Evolutionary conservation across 1,140 invertebrate species (phyloP), one percentile per base, ranked within the genome.

Genomic region (Drosophila nebulosa): DNA sequence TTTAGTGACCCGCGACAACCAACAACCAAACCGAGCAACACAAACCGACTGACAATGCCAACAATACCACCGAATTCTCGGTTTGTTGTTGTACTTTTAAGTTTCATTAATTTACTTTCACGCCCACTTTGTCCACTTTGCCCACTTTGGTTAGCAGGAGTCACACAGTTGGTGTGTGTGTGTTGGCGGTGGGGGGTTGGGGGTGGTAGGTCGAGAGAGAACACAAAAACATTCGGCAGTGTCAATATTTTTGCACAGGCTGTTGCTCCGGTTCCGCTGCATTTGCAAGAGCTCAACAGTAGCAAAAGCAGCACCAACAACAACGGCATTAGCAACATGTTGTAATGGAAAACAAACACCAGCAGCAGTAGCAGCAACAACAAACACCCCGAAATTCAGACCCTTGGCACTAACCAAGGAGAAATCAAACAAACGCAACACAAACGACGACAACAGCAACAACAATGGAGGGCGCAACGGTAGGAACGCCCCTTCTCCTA

Each of bases 291-390:
- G 39, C 39, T 46, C 39, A 57, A n/a, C 24, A 18, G 63, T 53
- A 69, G 27, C 46, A 65, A 36, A 12, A 63, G 36, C 65, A 73
- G 60, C 66, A 69, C 3, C 36, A 39, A 52, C 59, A 58, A 18
- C 58, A 68, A 18, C 51, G 60, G 36, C 62, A 66, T 39, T 12
- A 64, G 56, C 65, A 73, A 69, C 67, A 69, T 55, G 46, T 61
- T 73, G 74, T 73, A 76, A 73, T 76, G 69, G 60, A 76, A 76
- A 69, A 21, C 70, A 73, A 76, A 69, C 64, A 69, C 26, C n/a
- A 42, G 14, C 3, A 16, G 22, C 12, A 16, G 14, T 21, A 57
- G 57, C 56, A 60, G 24, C 24, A 46, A 30, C 26, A 55, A 16
- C 26, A 27, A 55, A 18, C 32, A 36, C 4, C 5, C 2, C 9